Base-by-base conservation (phyloP, 2,797 vertebrate species). In the Kryptolebias ocellatus region DNA sequence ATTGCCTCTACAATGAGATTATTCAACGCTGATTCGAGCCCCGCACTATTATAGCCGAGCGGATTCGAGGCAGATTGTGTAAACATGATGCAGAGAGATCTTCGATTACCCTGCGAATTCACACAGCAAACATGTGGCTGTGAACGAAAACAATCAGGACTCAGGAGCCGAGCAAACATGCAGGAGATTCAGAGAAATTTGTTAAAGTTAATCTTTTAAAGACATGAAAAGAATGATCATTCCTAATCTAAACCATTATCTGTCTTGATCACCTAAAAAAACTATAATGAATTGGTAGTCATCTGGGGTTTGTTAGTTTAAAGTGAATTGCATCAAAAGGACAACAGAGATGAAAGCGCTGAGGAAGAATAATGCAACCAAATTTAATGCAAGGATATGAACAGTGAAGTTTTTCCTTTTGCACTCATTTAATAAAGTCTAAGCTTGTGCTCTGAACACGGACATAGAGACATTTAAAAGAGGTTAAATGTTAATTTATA, bases 61-160 rank as follows among this genome's bases (percentile, higher is more conserved):
- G 72, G 57, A 80, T 69, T 84, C 27, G 31, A 66, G 53, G 64
- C 18, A 61, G 62, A 87, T 83, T 76, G 80, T 73, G 69, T 78
- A 70, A 86, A 76, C 68, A 60, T 44, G 51, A 59, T 18, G 63
- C 58, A 27, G 64, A 53, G 15, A 75, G 61, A 85, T 78, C 55
- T 59, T 60, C 20, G 57, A 16, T 45, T 76, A 73, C 80, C 76
- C 76, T 83, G 72, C 52, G 42, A 34, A 64, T 70, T 51, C 79
- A 20, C 68, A 71, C 53, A 54, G 31, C 39, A 61, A 71, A 63
- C n/a, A 37, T 77, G 16, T 55, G 10, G 8, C 42, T 60, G 49
- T 52, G 60, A 70, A 60, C 67, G 57, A 84, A 84, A 60, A 46
- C 64, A 67, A 81, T 82, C 49, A 79, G 53, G 58, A 64, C 45